Evolutionary conservation across 2,888 invertebrate genomes (phyloP).

Genomic region (Coleophora deauratella): DNA sequence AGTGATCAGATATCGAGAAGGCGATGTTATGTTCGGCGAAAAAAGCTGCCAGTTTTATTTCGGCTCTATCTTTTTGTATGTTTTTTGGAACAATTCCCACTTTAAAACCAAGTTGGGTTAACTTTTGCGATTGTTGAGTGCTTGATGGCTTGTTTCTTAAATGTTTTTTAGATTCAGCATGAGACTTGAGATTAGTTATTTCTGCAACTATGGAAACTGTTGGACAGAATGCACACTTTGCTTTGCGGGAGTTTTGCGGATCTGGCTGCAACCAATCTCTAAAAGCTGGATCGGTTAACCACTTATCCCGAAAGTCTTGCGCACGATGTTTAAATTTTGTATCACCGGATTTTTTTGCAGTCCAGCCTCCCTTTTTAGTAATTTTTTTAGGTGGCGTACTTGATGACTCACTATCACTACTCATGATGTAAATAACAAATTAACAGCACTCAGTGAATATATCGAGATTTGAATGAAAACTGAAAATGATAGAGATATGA

Average conservation of each 20-base stretch:
- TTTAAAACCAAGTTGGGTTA: slow-evolving; percentile 3
- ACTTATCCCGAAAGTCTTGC: slow-evolving; percentile 12
- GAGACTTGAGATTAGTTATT: not conserved
- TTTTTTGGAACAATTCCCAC: slow-evolving; percentile 12
- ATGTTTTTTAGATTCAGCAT: not conserved
- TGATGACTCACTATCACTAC: not conserved
- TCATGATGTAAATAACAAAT: not conserved
- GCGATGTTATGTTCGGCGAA: slow-evolving; percentile 26
- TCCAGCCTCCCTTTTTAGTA: slow-evolving; percentile 13
- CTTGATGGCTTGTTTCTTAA: no score
- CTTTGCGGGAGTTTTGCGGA: not conserved
- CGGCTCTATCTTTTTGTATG: slow-evolving; percentile 17
- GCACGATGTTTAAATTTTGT: slow-evolving; percentile 9
- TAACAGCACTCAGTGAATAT: no score
- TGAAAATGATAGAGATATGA: no score
- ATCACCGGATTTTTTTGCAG: slow-evolving; percentile 11
- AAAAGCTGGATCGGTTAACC: slow-evolving; percentile 15
- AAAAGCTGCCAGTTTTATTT: slow-evolving; percentile 22
- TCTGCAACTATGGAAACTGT: slow-evolving; percentile 1
- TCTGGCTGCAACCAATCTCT: slow-evolving; percentile 1
- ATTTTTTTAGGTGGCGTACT: slow-evolving; percentile 12
- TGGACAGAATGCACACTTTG: not conserved
- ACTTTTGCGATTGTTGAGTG: slow-evolving; percentile 5
- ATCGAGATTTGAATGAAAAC: no score
- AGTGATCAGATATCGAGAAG: slow-evolving; percentile 16